These are phyloP conservation scores for Lemur catta DNA, from an alignment of 2,797 vertebrate genomes.

Conservation along the genomic window DNA sequence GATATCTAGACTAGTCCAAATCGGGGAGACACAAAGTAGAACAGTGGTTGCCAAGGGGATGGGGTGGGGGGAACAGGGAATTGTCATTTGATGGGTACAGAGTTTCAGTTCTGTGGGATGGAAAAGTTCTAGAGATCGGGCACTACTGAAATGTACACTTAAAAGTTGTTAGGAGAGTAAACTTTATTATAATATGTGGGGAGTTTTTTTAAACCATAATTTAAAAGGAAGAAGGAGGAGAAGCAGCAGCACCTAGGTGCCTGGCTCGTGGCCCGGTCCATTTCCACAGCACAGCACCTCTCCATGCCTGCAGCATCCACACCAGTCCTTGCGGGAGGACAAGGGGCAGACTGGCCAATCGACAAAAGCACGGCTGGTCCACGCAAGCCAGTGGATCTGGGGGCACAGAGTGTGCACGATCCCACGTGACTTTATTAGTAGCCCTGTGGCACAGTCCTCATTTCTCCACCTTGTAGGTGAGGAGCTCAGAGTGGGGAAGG, in stretches of 20 bases:
- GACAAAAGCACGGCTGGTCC: not conserved
- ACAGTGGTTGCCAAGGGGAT: not conserved
- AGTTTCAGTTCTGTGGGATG: not conserved
- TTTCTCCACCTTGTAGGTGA: not conserved
- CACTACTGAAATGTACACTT: not conserved
- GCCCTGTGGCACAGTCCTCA: not conserved
- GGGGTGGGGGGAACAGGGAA: too few relatives aligned
- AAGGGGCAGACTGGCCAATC: not conserved
- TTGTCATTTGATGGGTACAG: not conserved
- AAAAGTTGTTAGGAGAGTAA: not conserved
- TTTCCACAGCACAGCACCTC: not conserved
- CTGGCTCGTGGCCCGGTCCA: not conserved
- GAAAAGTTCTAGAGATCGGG: constrained; percentile 11
- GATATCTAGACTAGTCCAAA: not conserved
- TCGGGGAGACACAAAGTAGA: not conserved
- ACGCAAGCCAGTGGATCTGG: not conserved
- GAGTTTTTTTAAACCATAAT: constrained; percentile 19
- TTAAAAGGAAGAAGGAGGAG: not conserved
- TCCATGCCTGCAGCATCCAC: not conserved
- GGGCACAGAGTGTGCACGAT: not conserved
- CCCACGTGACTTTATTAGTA: not conserved
- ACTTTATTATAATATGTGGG: not conserved
- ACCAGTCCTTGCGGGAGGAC: not conserved
- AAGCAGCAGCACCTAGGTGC: not conserved
- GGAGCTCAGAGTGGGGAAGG: too few relatives aligned